These are phyloP conservation scores for Oncorhynchus mykiss DNA, from an alignment of 2,113 vertebrate genomes.

Conservation along the genomic window DNA sequence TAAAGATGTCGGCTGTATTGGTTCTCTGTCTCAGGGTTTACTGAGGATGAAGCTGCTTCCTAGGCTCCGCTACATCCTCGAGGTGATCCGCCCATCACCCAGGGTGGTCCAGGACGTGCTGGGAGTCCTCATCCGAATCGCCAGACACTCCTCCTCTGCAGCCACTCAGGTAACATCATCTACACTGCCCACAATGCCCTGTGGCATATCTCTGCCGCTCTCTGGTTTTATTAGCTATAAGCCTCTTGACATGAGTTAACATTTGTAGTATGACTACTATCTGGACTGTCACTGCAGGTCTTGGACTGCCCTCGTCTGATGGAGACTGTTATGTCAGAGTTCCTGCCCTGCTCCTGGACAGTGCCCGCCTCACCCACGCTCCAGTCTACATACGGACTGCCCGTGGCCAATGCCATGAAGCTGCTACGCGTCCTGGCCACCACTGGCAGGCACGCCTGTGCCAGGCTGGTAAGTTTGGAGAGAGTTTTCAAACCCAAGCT, in stretches of 20 bases:
- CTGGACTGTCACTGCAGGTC: constrained; percentile 72
- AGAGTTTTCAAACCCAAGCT: not conserved
- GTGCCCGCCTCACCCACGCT: constrained; percentile 49
- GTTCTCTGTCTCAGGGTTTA: constrained; percentile 78
- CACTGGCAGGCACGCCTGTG: constrained; percentile 84
- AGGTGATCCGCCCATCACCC: constrained; percentile 84
- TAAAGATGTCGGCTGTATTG: not conserved
- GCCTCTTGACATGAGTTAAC: not conserved
- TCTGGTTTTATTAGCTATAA: not conserved
- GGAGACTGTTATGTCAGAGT: constrained; percentile 85
- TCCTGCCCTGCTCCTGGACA: constrained; percentile 86
- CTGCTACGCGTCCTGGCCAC: constrained; percentile 87
- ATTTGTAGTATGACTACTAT: not conserved
- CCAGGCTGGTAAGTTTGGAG: constrained; percentile 83
- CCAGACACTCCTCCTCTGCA: constrained; percentile 85
- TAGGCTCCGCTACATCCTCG: constrained; percentile 89
- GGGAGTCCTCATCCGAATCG: constrained; percentile 83
- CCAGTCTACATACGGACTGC: constrained; percentile 77
- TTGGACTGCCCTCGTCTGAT: constrained; percentile 89
- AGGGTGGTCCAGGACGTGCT: constrained; percentile 83
- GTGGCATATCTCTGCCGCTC: not conserved
- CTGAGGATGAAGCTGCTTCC: constrained; percentile 88
- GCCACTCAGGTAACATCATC: constrained; percentile 77
- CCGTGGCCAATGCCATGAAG: constrained; percentile 86
- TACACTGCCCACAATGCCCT: not conserved